Base-by-base conservation (phyloP, 1,140 invertebrate genomes). In the Anagrus nilaparvatae region DNA sequence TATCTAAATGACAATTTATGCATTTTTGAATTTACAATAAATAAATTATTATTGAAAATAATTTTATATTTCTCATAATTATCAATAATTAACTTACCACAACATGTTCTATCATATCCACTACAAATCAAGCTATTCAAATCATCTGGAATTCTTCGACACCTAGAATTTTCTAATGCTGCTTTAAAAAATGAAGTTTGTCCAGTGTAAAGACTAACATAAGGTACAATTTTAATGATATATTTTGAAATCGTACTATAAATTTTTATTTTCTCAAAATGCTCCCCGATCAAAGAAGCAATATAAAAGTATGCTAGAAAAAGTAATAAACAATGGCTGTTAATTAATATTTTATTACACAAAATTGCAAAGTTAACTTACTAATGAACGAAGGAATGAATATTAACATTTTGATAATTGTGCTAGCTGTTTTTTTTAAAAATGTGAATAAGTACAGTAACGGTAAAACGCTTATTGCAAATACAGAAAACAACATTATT, bases 191-290 rank as follows among this genome's bases (percentile, higher is more conserved):
- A 65, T 3, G 56, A 48, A 3, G 51, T 8, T 33, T 60, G 56
- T 25, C 61, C 62, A 19, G 63, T 60, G 30, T 59, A 60, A 7
- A 63, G 54, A 40, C 59, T 64, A 36, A 64, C 25, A 23, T 67
- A 53, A 7, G 64, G 64, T 34, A 63, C 33, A 4, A 65, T n/a
- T 18, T 52, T 54, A 32, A 65, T 59, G 12, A 60, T 0, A 9
- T 32, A 31, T 34, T 60, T 61, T 29, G 62, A 57, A 23, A 64
- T 41, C 16, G 32, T 32, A 3, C 57, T 49, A 8, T 64, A 19
- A 6, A 33, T 3, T 20, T 50, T 44, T 6, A 46, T n/a, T n/a
- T n/a, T n/a, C n/a, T n/a, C n/a, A n/a, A n/a, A n/a, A n/a, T n/a
- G n/a, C n/a, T 62, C 56, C 5, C 59, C 40, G 13, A 61, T 38